These are phyloP conservation scores for Peromyscus maniculatus DNA, from an alignment of 2,113 vertebrate species.

Conservation along the genomic window DNA sequence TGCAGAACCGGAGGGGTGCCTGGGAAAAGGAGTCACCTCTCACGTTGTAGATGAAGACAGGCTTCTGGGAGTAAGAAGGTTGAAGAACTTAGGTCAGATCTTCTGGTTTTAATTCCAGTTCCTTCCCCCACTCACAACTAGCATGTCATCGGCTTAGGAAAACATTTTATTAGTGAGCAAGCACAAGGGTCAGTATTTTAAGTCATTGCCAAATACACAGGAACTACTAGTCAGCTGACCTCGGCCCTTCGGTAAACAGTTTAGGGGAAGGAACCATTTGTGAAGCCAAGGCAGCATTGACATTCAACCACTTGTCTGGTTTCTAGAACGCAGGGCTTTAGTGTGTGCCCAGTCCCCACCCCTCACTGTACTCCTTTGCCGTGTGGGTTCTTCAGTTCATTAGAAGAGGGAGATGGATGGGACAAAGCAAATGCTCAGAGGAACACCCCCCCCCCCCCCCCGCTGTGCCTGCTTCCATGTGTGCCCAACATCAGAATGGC, in stretches of 20 bases:
- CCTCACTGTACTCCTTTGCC: background rate
- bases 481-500: background rate
- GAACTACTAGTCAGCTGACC: background rate
- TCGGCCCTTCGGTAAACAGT: background rate
- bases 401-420: background rate
- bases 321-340: constrained; percentile 53
- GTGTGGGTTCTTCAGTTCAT: constrained; percentile 40
- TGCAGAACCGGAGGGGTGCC: background rate
- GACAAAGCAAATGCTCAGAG: background rate
- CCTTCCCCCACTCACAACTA: background rate
- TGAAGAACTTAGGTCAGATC: background rate
- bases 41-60: background rate
- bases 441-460: background rate
- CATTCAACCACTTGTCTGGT: background rate
- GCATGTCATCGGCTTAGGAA: background rate
- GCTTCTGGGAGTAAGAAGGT: background rate
- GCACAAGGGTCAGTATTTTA: background rate
- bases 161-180: constrained; percentile 17
- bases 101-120: background rate
- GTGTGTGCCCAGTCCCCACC: background rate
- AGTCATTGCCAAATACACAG: background rate
- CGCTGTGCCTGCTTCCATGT: fast-evolving
- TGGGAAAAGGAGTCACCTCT: background rate
- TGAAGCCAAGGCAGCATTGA: constrained; percentile 63
- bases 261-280: constrained; percentile 31